Conservation (phyloP, 1,140 invertebrate species). For the Cryptotermes secundus region DNA sequence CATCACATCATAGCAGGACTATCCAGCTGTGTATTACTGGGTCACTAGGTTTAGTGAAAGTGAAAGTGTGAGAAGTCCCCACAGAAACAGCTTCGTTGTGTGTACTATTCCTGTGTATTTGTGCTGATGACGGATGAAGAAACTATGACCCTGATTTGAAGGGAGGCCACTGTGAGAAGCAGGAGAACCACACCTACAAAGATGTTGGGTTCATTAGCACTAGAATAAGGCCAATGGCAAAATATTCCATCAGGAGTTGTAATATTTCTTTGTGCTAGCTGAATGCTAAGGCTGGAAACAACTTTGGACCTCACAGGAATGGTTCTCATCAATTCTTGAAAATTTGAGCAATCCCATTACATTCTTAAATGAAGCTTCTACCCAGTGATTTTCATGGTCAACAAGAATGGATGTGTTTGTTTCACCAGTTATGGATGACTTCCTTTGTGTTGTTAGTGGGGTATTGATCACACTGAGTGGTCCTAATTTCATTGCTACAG, state of each 20-base stretch:
- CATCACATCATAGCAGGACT: background rate
- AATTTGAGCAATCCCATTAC: no score
- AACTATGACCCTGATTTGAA: background rate
- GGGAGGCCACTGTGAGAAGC: background rate
- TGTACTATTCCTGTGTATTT: background rate
- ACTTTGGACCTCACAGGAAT: background rate
- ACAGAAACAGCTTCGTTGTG: background rate
- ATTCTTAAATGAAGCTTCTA: no score
- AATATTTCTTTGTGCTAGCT: background rate
- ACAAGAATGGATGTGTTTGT: no score
- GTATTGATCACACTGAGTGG: no score
- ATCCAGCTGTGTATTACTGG: background rate
- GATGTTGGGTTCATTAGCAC: background rate
- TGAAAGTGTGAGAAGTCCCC: background rate
- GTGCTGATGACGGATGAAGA: background rate
- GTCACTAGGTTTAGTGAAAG: no score
- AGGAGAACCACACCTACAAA: constrained; percentile 17
- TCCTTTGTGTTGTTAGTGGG: background rate
- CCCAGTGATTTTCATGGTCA: no score
- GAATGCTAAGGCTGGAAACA: background rate
- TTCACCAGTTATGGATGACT: no score
- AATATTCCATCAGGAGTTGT: background rate
- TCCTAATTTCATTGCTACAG: background rate
- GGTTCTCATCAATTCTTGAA: no score
- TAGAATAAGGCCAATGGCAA: background rate